Conservation (phyloP, 2,888 invertebrate species). For the Drosophila multiciliata region DNA sequence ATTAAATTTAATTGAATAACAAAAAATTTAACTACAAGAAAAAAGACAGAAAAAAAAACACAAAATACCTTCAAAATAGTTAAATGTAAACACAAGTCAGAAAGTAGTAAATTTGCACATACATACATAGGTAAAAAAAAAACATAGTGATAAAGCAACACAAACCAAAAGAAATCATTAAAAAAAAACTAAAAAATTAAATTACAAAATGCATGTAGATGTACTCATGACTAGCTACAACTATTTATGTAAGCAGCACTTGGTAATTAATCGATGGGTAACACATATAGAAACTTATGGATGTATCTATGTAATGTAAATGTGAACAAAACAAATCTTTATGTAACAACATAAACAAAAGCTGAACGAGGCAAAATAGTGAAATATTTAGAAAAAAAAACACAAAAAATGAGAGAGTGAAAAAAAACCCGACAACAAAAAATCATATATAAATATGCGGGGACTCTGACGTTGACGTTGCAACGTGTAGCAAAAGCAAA, state of each 20-base stretch:
- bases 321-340: conserved; percentile 51
- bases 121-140: conserved; percentile 35
- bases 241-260: conserved; percentile 43
- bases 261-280: conserved; percentile 30
- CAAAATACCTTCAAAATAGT: conserved; percentile 45
- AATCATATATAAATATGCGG: conserved; percentile 33
- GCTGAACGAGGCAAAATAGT: conserved; percentile 51
- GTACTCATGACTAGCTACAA: conserved; percentile 50
- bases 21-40: conserved; percentile 4
- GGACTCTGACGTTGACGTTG: conserved; percentile 45
- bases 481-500: conserved; percentile 71
- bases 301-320: conserved; percentile 74
- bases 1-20: conserved; percentile 8
- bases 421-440: not conserved
- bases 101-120: conserved; percentile 59
- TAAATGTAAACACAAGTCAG: conserved; percentile 54
- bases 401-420: not conserved
- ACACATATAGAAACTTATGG: conserved; percentile 51
- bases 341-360: conserved; percentile 18
- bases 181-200: conserved; percentile 4
- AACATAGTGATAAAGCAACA: conserved; percentile 58
- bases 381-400: conserved; percentile 65
- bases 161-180: conserved; percentile 41
- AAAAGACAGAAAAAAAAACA: conserved; percentile 19
- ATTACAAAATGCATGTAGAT: conserved; percentile 36